Percentiles rank a stretch among this genome's conserved stretches.
Conservation (phyloP, 1,140 invertebrate genomes). For the Drosophila tani region DNA sequence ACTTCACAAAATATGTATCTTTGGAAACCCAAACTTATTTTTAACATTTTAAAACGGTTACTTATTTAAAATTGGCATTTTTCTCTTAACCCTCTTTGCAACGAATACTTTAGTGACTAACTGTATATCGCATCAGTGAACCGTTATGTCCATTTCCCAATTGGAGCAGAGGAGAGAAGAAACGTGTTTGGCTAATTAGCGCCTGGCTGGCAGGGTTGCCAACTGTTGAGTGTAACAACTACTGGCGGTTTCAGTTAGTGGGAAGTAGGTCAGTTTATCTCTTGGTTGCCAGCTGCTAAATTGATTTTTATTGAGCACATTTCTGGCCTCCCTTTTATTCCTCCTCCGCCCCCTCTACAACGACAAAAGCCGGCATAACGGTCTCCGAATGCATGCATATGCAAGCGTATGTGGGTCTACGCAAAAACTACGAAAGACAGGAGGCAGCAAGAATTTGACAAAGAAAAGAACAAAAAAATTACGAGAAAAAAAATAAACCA, state of each 20-base stretch:
- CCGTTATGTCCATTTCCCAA: constrained; percentile 23
- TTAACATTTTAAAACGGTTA: no score
- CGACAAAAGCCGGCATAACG: constrained; percentile 32
- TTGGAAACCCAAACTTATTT: no score
- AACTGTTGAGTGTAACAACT: constrained; percentile 38
- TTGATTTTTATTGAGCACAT: constrained; percentile 41
- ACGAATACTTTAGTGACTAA: no score
- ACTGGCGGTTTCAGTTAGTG: constrained; percentile 9
- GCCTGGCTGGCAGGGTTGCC: constrained; percentile 45
- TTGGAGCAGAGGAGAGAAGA: constrained; percentile 17
- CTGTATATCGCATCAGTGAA: constrained; percentile 33
- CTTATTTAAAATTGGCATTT: no score
- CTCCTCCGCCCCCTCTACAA: background rate
- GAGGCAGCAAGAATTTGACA: constrained; percentile 16
- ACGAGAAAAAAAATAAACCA: constrained; percentile 23
- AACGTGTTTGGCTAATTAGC: constrained; percentile 73
- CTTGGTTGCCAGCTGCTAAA: constrained; percentile 47
- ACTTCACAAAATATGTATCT: no score
- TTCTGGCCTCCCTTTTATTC: constrained; percentile 3
- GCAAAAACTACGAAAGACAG: constrained; percentile 38
- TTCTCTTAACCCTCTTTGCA: no score
- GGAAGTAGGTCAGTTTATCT: constrained; percentile 68
- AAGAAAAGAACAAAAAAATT: background rate
- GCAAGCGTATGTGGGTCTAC: constrained; percentile 7
- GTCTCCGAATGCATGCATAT: constrained; percentile 16